Evolutionary conservation across 2,888 invertebrate genomes (phyloP).

Genomic region (Nezara viridula): DNA sequence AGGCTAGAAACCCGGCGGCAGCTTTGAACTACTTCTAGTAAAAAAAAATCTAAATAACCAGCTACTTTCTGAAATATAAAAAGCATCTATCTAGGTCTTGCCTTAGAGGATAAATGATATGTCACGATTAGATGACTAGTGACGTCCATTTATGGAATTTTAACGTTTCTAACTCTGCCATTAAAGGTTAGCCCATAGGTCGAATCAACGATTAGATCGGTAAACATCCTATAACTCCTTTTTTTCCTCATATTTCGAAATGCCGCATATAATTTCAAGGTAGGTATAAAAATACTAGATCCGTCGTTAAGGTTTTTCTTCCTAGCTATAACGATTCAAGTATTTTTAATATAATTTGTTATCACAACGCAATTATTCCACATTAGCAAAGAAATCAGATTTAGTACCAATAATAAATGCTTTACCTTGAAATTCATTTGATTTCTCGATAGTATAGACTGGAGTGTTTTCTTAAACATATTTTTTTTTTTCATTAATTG

Average conservation of each 20-base stretch:
- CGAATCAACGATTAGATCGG: background rate
- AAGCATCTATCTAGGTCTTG: conserved; percentile 6
- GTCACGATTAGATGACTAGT: background rate
- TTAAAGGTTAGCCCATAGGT: conserved; percentile 14
- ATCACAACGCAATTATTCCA: background rate
- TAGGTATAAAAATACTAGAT: background rate
- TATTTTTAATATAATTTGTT: background rate
- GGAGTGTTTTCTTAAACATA: too few species aligned
- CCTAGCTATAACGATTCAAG: background rate
- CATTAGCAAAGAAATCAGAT: background rate
- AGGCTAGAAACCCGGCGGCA: background rate
- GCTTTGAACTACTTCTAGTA: background rate
- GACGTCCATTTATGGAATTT: conserved; percentile 5
- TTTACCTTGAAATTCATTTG: background rate
- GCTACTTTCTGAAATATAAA: background rate
- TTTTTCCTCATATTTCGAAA: background rate
- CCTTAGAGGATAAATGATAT: conserved; percentile 1
- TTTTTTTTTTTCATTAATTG: too few species aligned
- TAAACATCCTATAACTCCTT: background rate
- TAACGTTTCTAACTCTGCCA: background rate
- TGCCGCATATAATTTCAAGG: background rate
- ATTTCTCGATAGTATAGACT: background rate
- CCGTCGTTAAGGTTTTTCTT: background rate
- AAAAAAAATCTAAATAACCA: background rate
- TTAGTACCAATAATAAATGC: background rate